Percentiles rank a stretch among this genome's conserved stretches.
Evolutionary conservation across 2,888 invertebrate species (phyloP).

Genomic region (Troilus luridus): DNA sequence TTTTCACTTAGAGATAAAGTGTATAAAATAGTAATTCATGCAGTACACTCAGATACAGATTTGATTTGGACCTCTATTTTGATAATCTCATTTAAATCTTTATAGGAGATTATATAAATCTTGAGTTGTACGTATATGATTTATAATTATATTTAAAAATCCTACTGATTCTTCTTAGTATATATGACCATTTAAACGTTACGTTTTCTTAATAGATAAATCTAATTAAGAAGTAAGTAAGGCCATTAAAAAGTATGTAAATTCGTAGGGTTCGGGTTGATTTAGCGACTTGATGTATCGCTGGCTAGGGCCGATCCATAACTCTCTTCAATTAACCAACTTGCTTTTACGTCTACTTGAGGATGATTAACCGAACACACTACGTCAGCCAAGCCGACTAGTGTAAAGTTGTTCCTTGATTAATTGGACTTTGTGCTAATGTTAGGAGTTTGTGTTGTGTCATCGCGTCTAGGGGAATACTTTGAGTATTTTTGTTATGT

Average conservation of each 20-base stretch:
- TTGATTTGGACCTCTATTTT: no score
- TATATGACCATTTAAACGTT: no score
- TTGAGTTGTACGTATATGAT: no score
- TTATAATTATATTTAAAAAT: no score
- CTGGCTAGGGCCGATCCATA: not conserved
- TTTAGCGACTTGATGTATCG: not conserved
- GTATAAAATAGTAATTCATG: no score
- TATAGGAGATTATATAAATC: no score
- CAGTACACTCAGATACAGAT: no score
- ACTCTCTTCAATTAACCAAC: not conserved
- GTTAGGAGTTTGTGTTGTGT: not conserved
- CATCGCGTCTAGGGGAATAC: not conserved
- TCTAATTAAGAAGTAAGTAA: no score
- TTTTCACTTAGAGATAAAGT: no score
- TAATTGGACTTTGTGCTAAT: not conserved
- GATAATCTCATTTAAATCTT: no score
- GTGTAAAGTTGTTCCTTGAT: not conserved
- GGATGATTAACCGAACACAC: not conserved
- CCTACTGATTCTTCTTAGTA: no score
- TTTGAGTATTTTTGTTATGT: not conserved
- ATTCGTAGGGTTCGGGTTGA: not conserved
- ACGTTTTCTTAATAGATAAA: no score
- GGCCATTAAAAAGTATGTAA: not conserved
- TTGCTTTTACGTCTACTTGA: not conserved
- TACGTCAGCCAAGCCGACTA: not conserved